Base-by-base conservation (phyloP, 2,888 invertebrate species). In the Drosophila yooni region DNA sequence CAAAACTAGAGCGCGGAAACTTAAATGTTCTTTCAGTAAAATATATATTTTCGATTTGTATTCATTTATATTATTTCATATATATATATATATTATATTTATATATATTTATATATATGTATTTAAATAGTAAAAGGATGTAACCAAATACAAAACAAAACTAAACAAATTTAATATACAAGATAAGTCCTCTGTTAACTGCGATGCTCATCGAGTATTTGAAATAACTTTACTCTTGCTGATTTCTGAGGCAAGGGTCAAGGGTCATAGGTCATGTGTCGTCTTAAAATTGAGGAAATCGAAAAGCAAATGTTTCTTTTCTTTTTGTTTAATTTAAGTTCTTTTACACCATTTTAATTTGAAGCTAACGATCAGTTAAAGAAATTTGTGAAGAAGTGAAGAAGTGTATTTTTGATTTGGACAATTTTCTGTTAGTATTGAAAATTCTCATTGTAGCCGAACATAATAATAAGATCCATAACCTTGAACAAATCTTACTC, bases 1-100 rank as follows among this genome's bases (percentile, higher is more conserved):
- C 70, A 1, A 11, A 34, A 43, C 29, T 29, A 53, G 59, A 52
- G 15, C 40, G 59, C 29, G 60, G 74, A 70, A 13, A 2, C 2
- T 15, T 4, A 25, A 51, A 79, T 76, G 21, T 73, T 0, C 38
- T 56, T 27, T 18, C 4, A 34, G 1, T 3, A 7, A 10, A 11
- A 11, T 36, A 18, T 7, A 21, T 4, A 15, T 10, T 34, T 1
- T 21, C 0, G 21, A 8, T 10, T 15, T 25, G 18, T 10, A 15
- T 15, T 34, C 3, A 15, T 6, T 34, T 34, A 0, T 33, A 21
- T 21, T 21, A 21, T 21, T 21, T 21, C 1, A 21, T n/a, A n/a
- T 21, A 21, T 21, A 21, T 21, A 21, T 21, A 21, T 21, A 21
- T 21, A 21, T 21, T 21, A 21, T 21, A 21, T 21, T 21, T 21